Conservation (phyloP, 2,797 vertebrate species). For the Megalops cyprinoides region DNA sequence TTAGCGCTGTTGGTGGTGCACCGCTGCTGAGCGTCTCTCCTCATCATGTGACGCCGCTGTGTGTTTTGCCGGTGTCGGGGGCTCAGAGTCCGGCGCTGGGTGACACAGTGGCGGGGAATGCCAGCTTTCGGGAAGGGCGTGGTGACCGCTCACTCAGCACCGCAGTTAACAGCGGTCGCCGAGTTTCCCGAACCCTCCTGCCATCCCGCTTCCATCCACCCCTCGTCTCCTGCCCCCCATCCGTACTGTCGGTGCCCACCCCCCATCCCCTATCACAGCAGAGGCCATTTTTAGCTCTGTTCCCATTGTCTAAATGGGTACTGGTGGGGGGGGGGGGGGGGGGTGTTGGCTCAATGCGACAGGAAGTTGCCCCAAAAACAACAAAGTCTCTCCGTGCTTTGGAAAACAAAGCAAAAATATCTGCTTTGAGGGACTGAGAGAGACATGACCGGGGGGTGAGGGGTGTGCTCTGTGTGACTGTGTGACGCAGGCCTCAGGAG, state of each 20-base stretch:
- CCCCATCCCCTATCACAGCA: not conserved
- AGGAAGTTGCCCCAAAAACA: slow-evolving; percentile 19
- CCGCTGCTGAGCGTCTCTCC: too few relatives aligned
- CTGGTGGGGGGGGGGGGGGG: not conserved
- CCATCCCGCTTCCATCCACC: not conserved
- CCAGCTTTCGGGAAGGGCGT: not conserved
- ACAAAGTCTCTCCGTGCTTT: not conserved
- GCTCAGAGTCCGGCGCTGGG: not conserved
- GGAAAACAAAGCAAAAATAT: not conserved
- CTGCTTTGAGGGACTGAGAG: not conserved
- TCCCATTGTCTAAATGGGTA: not conserved
- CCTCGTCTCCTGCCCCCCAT: not conserved
- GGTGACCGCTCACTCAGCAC: not conserved
- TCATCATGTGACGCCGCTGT: too few relatives aligned
- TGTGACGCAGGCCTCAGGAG: not conserved
- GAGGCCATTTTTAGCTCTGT: slow-evolving; percentile 10
- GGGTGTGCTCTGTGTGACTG: not conserved
- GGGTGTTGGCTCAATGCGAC: slow-evolving; percentile 8
- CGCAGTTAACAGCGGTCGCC: not conserved
- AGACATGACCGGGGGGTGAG: not conserved
- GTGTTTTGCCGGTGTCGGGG: not conserved
- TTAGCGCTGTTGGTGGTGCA: too few relatives aligned
- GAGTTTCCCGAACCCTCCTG: not conserved
- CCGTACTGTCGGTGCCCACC: not conserved
- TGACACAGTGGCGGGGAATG: not conserved